A percentile compares a stretch with the other conserved stretches of the same genome.
These are phyloP conservation scores for Phyllotreta striolata DNA, from an alignment of 2,888 invertebrate genomes.

Conservation along the genomic window DNA sequence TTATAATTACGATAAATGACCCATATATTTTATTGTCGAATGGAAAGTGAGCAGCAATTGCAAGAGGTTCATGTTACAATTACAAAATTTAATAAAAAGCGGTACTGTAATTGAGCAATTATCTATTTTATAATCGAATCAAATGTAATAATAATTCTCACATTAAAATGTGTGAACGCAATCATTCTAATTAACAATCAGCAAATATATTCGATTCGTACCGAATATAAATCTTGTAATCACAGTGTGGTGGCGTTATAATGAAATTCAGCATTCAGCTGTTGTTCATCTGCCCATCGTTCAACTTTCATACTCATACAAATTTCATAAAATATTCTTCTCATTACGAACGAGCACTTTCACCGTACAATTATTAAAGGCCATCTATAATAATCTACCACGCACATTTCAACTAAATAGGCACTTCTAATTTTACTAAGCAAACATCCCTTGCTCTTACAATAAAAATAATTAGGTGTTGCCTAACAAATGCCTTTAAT, in stretches of 20 bases:
- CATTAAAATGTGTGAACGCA: too few species aligned
- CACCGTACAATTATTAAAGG: slow-evolving; percentile 19
- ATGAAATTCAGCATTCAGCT: slow-evolving; percentile 25
- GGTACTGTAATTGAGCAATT: not conserved
- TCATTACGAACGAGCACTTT: slow-evolving; percentile 26
- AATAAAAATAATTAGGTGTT: too few species aligned
- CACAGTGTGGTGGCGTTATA: slow-evolving; percentile 8
- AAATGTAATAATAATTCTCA: not conserved
- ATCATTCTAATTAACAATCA: slow-evolving; percentile 6
- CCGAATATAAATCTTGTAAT: slow-evolving; percentile 27
- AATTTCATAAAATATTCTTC: slow-evolving; percentile 23
- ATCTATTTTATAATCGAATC: not conserved
- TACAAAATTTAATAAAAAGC: not conserved
- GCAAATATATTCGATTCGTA: slow-evolving; percentile 21
- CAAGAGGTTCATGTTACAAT: not conserved
- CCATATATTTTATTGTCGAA: slow-evolving; percentile 23
- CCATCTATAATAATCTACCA: slow-evolving; percentile 15
- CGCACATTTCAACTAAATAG: slow-evolving; percentile 14
- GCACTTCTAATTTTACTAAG: slow-evolving; percentile 16
- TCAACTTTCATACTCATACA: slow-evolving; percentile 29
- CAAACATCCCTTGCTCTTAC: too few species aligned
- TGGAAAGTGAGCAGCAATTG: slow-evolving; percentile 23
- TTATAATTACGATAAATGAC: slow-evolving; percentile 33
- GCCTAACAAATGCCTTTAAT: too few species aligned
- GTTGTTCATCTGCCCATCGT: slow-evolving; percentile 26